Evolutionary conservation across 2,113 vertebrate genomes (phyloP), one percentile per base, ranked within the genome.

Genomic region (Columbina picui): DNA sequence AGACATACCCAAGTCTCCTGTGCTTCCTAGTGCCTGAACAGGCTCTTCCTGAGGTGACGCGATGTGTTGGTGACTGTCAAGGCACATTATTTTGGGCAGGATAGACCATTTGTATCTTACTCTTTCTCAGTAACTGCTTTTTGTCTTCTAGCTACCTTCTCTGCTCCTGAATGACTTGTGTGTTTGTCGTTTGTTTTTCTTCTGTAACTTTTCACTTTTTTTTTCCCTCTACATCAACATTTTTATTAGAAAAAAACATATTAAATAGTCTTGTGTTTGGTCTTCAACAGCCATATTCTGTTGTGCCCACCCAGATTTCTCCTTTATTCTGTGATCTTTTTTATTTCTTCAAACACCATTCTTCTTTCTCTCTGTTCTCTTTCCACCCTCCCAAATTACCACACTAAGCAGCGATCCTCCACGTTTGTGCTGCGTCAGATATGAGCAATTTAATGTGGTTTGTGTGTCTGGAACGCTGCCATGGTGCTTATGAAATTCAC

Each of bases 381-480:
- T 87, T 59, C 16, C 43, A 60, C 27, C 56, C 9, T 93, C n/a
- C 68, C 61, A 71, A 75, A 90, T 84, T 32, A 86, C 52, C 80
- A 81, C 39, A 45, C 36, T 34, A 71, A 71, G 52, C 30, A 78
- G n/a, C 67, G 78, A 56, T 71, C 55, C 64, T 64, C 45, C 43
- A 34, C 14, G 3, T 87, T 95, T 79, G 27, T 78, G 85, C 88
- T 93, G 53, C 6, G 52, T 96, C 92, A 94, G 80, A 68, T 87
- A n/a, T 8, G 36, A 93, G 60, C 36, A 39, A 49, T 84, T 85
- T 59, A 78, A 11, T 68, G 76, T 53, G 7, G 9, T 78, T 87
- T 68, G 60, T 89, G 76, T 88, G 61, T 75, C 94, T 96, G 96
- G 92, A 95, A 53, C 2, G 2, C 52, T 84, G 88, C 93, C 85